A percentile compares a stretch with the other conserved stretches of the same genome.
Conservation (phyloP, 2,113 vertebrate genomes). For the Scomber colias region DNA sequence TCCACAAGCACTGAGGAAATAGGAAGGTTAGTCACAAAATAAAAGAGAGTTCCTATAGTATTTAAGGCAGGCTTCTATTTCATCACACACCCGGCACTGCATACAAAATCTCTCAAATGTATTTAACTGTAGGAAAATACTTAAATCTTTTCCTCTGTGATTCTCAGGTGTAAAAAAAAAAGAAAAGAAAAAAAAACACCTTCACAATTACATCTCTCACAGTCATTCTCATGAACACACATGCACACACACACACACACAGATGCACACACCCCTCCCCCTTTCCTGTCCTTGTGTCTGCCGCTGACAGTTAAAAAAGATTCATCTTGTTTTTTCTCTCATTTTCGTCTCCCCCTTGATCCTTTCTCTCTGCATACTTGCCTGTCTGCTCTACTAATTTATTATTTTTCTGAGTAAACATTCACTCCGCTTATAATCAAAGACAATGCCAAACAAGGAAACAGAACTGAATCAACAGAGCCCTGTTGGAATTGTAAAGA, state of each 20-base stretch:
- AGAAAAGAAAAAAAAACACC: not conserved
- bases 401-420: conserved; percentile 60
- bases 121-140: not conserved
- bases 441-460: conserved; percentile 54
- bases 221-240: not conserved
- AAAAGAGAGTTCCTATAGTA: conserved; percentile 33
- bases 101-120: conserved; percentile 21
- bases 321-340: conserved; percentile 16
- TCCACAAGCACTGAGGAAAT: conserved; percentile 19
- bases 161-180: not conserved
- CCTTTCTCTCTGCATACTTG: not conserved
- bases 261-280: not conserved
- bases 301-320: conserved; percentile 12
- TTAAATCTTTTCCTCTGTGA: conserved; percentile 1
- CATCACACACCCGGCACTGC: not conserved
- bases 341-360: not conserved
- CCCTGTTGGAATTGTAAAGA: conserved; percentile 43
- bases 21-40: conserved; percentile 32
- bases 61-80: conserved; percentile 17
- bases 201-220: conserved; percentile 20
- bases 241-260: not conserved
- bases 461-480: conserved; percentile 49
- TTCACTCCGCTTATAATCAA: conserved; percentile 54
- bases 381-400: conserved; percentile 43
- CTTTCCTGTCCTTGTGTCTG: conserved; percentile 16